These are phyloP conservation scores for Zalophus californianus DNA, from an alignment of 2,797 vertebrate genomes.

Conservation along the genomic window DNA sequence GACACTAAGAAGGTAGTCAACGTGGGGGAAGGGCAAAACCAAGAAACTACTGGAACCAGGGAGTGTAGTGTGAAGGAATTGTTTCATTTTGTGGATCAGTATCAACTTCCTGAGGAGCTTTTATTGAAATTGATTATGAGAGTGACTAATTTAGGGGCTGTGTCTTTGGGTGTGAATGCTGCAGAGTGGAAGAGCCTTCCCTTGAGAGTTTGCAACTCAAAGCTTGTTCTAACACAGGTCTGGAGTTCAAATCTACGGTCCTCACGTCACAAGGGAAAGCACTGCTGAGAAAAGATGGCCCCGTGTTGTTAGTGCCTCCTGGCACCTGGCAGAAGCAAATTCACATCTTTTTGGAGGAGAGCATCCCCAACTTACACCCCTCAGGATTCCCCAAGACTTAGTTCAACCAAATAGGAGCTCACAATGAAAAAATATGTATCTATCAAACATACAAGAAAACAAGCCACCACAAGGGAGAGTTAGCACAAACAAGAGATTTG, in stretches of 20 bases:
- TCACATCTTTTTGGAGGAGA: neutral
- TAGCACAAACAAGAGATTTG: constrained; percentile 23
- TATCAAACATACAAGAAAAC: neutral
- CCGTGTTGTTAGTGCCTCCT: neutral
- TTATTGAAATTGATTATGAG: neutral
- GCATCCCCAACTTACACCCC: neutral
- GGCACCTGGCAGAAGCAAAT: constrained; percentile 10
- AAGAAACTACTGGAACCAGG: neutral
- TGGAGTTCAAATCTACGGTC: neutral
- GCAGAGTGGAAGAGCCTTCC: neutral
- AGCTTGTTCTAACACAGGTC: neutral
- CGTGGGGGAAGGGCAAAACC: neutral
- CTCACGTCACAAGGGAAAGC: neutral
- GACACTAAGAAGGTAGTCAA: neutral
- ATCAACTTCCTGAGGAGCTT: neutral
- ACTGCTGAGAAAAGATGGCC: neutral
- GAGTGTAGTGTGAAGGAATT: neutral
- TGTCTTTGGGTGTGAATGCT: neutral
- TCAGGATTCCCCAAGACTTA: neutral
- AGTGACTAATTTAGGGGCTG: neutral
- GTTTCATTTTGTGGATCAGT: neutral
- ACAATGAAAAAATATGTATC: neutral
- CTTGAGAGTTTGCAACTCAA: neutral
- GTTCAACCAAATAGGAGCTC: neutral
- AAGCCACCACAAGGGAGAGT: neutral